Conservation (phyloP, 2,888 invertebrate genomes). For the Acrobasis suavella region DNA sequence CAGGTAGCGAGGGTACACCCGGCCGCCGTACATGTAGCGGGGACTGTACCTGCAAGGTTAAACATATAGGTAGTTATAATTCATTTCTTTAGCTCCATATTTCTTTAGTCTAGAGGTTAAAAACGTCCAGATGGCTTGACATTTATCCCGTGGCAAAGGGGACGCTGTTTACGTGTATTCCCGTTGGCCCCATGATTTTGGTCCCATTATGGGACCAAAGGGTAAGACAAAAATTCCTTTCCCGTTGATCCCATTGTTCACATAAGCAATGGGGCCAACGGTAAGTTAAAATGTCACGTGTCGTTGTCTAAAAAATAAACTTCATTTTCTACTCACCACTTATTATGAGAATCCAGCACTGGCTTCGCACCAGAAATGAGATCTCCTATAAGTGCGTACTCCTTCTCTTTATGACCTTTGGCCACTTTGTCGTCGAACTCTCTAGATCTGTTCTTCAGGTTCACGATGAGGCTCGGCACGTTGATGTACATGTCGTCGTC, state of each 20-base stretch:
- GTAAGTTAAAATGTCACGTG: too few relatives aligned
- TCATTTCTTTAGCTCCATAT: too few relatives aligned
- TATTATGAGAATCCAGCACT: conserved; percentile 87
- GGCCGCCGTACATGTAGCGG: conserved; percentile 87
- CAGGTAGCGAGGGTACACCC: conserved; percentile 89
- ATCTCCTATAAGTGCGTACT: conserved; percentile 86
- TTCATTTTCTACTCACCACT: conserved; percentile 84
- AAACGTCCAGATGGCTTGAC: too few relatives aligned
- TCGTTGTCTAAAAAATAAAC: too few relatives aligned
- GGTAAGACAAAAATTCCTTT: too few relatives aligned
- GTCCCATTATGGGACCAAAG: too few relatives aligned
- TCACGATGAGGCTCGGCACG: conserved; percentile 84
- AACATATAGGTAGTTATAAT: not conserved
- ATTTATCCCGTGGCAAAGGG: too few relatives aligned
- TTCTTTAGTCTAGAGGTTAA: too few relatives aligned
- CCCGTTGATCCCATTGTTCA: too few relatives aligned
- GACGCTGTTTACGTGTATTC: too few relatives aligned
- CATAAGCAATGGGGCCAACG: too few relatives aligned
- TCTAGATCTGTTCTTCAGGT: conserved; percentile 60
- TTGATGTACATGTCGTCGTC: conserved; percentile 95
- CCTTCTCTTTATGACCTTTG: conserved; percentile 43
- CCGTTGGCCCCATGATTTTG: too few relatives aligned
- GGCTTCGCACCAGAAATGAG: conserved; percentile 91
- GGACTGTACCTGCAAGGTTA: conserved; percentile 86
- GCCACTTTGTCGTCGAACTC: conserved; percentile 43